Conservation (phyloP, 2,113 vertebrate genomes). For the Meleagris gallopavo region DNA sequence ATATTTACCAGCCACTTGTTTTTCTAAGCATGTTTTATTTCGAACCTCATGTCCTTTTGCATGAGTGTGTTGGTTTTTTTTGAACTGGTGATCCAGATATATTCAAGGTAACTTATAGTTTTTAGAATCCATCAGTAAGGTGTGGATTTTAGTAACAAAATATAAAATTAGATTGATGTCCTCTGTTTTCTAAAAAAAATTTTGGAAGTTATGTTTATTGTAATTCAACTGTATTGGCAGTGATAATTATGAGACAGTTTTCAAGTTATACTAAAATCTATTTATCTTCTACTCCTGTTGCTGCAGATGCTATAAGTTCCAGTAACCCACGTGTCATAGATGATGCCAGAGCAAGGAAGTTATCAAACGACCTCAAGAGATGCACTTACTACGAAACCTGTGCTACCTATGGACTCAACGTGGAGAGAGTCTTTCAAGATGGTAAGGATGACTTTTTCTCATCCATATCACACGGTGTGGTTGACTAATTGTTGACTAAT, state of each 20-base stretch:
- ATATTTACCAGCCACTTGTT: not conserved
- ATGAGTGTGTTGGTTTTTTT: not conserved
- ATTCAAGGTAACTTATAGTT: not conserved
- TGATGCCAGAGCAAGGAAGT: slow-evolving; percentile 88
- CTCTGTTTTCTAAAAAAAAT: not conserved
- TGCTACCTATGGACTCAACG: slow-evolving; percentile 96
- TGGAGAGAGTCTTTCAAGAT: slow-evolving; percentile 98
- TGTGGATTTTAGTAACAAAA: not conserved
- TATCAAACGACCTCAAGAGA: slow-evolving; percentile 95
- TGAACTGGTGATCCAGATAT: not conserved
- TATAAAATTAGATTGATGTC: not conserved
- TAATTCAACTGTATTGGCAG: not conserved
- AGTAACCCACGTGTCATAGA: slow-evolving; percentile 94
- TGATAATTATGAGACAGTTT: not conserved
- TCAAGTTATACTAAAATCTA: rapidly evolving
- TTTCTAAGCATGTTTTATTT: not conserved
- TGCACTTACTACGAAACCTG: slow-evolving; percentile 99
- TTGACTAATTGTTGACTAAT: not conserved
- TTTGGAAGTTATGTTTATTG: not conserved
- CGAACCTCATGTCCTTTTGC: not conserved
- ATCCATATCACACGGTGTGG: not conserved
- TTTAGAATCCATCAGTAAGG: not conserved
- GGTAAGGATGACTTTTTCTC: slow-evolving; percentile 76
- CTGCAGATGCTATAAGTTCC: slow-evolving; percentile 93
- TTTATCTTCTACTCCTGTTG: not conserved